Evolutionary conservation across 2,797 vertebrate genomes (phyloP).

Genomic region (Hafferia zeledoni): DNA sequence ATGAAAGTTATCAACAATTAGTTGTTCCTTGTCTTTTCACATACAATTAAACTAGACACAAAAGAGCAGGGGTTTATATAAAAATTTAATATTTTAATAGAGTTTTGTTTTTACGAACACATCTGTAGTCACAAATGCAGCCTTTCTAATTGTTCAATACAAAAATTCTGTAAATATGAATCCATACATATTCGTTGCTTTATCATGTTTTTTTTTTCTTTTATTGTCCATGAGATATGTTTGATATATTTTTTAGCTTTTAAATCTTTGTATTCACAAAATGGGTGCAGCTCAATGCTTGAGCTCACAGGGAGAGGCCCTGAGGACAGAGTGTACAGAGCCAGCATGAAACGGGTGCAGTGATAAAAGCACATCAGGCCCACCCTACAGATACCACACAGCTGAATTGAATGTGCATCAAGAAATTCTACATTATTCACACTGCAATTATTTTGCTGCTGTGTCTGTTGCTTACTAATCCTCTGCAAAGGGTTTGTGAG

Average conservation of each 20-base stretch:
- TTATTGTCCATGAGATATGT: neutral
- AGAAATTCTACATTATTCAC: neutral
- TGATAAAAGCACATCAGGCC: neutral
- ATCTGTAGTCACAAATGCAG: neutral
- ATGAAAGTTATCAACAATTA: neutral
- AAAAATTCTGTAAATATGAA: neutral
- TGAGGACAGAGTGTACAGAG: neutral
- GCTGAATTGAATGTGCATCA: rapidly evolving
- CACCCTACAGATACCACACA: neutral
- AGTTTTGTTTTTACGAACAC: neutral
- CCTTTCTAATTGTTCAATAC: neutral
- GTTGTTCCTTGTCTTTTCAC: neutral
- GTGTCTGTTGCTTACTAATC: neutral
- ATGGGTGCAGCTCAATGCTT: neutral
- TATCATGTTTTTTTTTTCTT: neutral
- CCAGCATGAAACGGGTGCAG: neutral
- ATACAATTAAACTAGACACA: neutral
- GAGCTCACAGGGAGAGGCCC: neutral
- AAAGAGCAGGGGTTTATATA: neutral
- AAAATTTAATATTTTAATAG: neutral
- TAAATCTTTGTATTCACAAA: neutral
- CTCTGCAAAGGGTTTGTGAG: neutral
- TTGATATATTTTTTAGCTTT: neutral
- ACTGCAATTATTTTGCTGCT: neutral
- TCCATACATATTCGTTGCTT: neutral